A percentile compares a stretch with the other conserved stretches of the same genome.
These are phyloP conservation scores for Erinaceus europaeus DNA, from an alignment of 2,113 vertebrate genomes.

Conservation along the genomic window DNA sequence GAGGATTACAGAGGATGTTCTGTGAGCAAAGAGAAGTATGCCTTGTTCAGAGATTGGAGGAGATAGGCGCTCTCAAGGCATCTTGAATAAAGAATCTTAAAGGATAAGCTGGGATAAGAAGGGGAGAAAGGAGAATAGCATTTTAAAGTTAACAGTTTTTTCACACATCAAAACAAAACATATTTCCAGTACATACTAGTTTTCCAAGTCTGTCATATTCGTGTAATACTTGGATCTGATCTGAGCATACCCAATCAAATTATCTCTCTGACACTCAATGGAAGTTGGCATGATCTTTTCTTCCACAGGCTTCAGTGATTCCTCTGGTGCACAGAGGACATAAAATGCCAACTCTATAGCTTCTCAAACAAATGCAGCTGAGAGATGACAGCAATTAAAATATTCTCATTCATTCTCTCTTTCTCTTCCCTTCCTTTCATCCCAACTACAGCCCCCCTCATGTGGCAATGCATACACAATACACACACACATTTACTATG, in stretches of 20 bases:
- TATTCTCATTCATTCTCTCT: not conserved
- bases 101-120: not conserved
- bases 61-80: not conserved
- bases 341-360: not conserved
- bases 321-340: not conserved
- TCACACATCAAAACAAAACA: conserved; percentile 35
- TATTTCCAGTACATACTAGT: not conserved
- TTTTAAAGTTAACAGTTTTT: conserved; percentile 17
- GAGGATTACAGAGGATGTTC: not conserved
- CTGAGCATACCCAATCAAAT: conserved; percentile 12
- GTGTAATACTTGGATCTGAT: not conserved
- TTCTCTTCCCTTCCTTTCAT: not conserved
- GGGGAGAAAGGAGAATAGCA: not conserved
- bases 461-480: not conserved
- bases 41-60: not conserved
- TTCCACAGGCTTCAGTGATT: not conserved
- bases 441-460: not conserved
- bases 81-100: conserved; percentile 6
- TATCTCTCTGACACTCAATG: not conserved
- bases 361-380: not conserved
- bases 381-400: not conserved
- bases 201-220: not conserved
- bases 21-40: not conserved
- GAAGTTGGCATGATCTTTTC: not conserved
- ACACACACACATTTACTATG: not conserved